Percentiles rank a stretch among this genome's conserved stretches.
phyloP scores from a whole-genome alignment of 1,140 invertebrate species.

The Coelopa frigida region DNA sequence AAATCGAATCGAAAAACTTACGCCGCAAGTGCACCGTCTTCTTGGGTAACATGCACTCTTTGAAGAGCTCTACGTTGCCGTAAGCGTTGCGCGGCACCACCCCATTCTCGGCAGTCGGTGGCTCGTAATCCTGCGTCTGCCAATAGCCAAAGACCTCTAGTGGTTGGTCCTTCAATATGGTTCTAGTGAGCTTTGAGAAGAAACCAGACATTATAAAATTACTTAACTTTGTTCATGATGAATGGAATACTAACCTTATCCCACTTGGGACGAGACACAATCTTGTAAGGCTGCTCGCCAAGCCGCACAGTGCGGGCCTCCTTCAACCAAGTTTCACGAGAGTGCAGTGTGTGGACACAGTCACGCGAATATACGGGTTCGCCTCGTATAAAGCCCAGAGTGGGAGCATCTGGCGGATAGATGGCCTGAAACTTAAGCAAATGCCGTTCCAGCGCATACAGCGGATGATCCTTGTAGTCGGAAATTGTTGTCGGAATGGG shows the following conservation, averaged over 20 bases:
- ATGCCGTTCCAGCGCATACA: constrained; percentile 84
- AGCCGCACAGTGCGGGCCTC: constrained; percentile 77
- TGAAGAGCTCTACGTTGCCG: constrained; percentile 96
- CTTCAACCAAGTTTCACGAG: constrained; percentile 84
- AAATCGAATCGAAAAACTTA: too few relatives aligned
- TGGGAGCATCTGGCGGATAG: constrained; percentile 82
- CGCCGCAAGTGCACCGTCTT: constrained; percentile 84
- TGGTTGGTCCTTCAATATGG: constrained; percentile 63
- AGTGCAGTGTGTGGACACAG: constrained; percentile 78
- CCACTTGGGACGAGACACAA: constrained; percentile 84
- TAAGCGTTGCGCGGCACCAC: constrained; percentile 93
- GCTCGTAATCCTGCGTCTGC: constrained; percentile 87
- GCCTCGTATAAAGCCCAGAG: constrained; percentile 74
- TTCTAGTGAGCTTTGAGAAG: constrained; percentile 55
- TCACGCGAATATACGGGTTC: constrained; percentile 86
- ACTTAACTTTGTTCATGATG: too few relatives aligned
- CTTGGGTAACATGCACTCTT: constrained; percentile 88
- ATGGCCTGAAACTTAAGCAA: constrained; percentile 94
- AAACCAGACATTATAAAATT: too few relatives aligned
- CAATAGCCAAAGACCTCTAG: constrained; percentile 91
- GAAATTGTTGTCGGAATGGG: constrained; percentile 69
- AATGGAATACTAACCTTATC: constrained; percentile 63
- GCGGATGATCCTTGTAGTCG: constrained; percentile 88
- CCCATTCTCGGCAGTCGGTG: constrained; percentile 84
- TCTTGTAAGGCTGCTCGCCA: constrained; percentile 86